These are phyloP conservation scores for Patiria miniata DNA, from an alignment of 35 echinoderm and acorn worm genomes.

Conservation along the genomic window DNA sequence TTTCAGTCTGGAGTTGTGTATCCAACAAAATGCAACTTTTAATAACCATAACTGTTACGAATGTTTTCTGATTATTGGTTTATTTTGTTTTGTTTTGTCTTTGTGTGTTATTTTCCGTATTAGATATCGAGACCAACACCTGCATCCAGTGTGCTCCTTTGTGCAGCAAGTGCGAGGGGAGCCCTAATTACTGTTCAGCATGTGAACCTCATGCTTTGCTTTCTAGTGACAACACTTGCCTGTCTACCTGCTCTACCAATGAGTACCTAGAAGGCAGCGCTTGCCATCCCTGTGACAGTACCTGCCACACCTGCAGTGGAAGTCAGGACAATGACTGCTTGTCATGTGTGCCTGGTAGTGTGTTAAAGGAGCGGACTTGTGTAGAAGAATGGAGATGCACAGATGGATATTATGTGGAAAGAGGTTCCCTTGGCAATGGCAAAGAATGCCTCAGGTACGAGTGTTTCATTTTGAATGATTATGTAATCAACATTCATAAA, in stretches of 20 bases:
- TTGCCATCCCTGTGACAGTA: conserved; percentile 28
- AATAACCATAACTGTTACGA: too few species aligned
- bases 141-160: conserved; percentile 43
- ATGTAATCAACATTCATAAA: too few species aligned
- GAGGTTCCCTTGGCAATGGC: not conserved
- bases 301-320: conserved; percentile 44
- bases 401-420: conserved; percentile 26
- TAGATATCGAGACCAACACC: not conserved
- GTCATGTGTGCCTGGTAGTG: conserved; percentile 7
- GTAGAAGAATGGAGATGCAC: conserved; percentile 20
- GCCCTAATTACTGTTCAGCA: not conserved
- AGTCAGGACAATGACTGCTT: conserved; percentile 11
- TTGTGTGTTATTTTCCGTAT: not conserved
- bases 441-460: too few species aligned
- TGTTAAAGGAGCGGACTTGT: conserved; percentile 37
- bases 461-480: too few species aligned
- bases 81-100: too few species aligned
- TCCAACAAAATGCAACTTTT: too few species aligned
- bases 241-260: conserved; percentile 14
- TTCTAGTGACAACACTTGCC: not conserved
- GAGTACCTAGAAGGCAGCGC: conserved; percentile 42
- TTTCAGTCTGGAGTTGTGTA: too few species aligned
- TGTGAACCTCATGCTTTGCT: conserved; percentile 50
- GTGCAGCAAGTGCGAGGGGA: conserved; percentile 33
- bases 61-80: too few species aligned